Evolutionary conservation across 2,797 vertebrate genomes (phyloP), one percentile per base, ranked within the genome.

Genomic region (Hydrocynus forskahlii): DNA sequence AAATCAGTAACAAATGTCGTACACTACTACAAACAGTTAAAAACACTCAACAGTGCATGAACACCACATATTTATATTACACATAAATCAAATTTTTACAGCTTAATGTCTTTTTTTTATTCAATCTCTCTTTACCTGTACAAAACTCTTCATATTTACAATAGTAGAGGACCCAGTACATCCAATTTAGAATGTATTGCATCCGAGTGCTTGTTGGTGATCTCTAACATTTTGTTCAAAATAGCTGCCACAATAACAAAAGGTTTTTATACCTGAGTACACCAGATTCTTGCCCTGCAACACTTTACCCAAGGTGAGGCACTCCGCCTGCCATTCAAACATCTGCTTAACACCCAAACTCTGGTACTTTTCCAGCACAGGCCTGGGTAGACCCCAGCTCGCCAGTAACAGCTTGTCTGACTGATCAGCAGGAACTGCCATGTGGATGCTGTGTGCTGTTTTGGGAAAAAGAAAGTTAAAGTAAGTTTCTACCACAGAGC

Each of bases 291-390:
- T 96, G 66, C 98, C 98, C 84, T 95, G 95, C 85, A 99, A 90
- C 81, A 97, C 97, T 83, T 90, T 93, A 77, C 96, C 96, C 4
- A 97, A 91, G 89, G 94, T 94, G 73, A 99, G 95, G 80, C 98
- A 99, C 87, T 99, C 96, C 84, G 97, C 97, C 90, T 99, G 98
- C 98, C 98, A 99, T 80, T 97, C 95, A 86, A 99, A 99, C 96
- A 99, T 99, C 81, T 85, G 94, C 70, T 93, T 93, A 69, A 99
- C 95, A 72, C 96, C 95, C 14, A 97, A 92, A 81, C 94, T 94
- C 84, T 93, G 93, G 82, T 99, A 99, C 84, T 95, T 95, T 78
- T 97, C 93, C 81, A 99, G 87, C 75, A 99, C 94, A 5, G 92
- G 92, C 84, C 91, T 92, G 23, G 98, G 98, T 69, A 99, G 96